Evolutionary conservation across 1,140 invertebrate genomes (phyloP), one percentile per base, ranked within the genome.

Genomic region (Microvelia longipes): DNA sequence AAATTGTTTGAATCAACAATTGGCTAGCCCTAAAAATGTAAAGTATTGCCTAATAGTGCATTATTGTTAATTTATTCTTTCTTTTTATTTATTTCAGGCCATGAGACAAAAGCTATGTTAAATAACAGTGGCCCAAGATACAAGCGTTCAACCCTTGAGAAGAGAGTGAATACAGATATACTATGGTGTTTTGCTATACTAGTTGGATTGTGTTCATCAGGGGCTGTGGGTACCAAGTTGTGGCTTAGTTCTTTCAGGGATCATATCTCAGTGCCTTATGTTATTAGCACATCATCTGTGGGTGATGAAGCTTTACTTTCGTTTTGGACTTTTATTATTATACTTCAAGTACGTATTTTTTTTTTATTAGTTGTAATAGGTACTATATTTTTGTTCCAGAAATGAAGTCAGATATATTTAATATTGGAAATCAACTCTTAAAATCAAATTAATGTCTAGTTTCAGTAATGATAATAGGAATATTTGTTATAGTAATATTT

Each of bases 21-120:
- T n/a, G n/a, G n/a, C n/a, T n/a, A n/a, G n/a, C n/a, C n/a, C n/a
- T n/a, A n/a, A n/a, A n/a, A n/a, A n/a, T n/a, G n/a, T n/a, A n/a
- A n/a, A n/a, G n/a, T n/a, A n/a, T n/a, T n/a, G n/a, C n/a, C n/a
- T n/a, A n/a, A n/a, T n/a, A n/a, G n/a, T n/a, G n/a, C n/a, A n/a
- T n/a, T n/a, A n/a, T n/a, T n/a, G n/a, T n/a, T n/a, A n/a, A n/a
- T n/a, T n/a, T n/a, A n/a, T n/a, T n/a, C n/a, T n/a, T n/a, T n/a
- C n/a, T n/a, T n/a, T n/a, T n/a, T n/a, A n/a, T n/a, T n/a, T 50
- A 19, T 77, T 77, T 29, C 74, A 90, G 91, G 95, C 73, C 93
- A 95, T 80, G 95, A 98, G 83, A 97, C 95, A 1, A 98, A 98
- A 82, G 93, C 95, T 0, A 95, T 98, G 92, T 85, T 98, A 25